Percentiles rank a stretch among this genome's conserved stretches.
These are phyloP conservation scores for Dasypogon diadema DNA, from an alignment of 2,888 invertebrate species.

Conservation along the genomic window DNA sequence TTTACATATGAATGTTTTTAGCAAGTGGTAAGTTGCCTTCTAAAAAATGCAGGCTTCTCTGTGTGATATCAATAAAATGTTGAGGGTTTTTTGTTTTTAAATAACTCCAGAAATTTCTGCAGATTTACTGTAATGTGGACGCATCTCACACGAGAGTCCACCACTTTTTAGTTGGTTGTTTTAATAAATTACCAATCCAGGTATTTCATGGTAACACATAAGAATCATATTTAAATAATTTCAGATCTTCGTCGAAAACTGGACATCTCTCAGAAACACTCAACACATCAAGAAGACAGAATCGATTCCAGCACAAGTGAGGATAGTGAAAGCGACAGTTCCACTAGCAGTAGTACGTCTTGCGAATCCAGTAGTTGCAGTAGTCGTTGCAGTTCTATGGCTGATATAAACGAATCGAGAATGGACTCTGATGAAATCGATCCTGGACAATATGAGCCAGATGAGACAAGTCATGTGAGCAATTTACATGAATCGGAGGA, in stretches of 20 bases:
- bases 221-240: slow-evolving; percentile 48
- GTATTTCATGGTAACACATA: too few species aligned
- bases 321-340: slow-evolving; percentile 72
- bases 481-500: too few species aligned
- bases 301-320: slow-evolving; percentile 63
- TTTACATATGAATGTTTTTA: too few species aligned
- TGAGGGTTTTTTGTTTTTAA: neutral
- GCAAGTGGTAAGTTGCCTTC: too few species aligned
- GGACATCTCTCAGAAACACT: slow-evolving; percentile 62
- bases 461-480: too few species aligned
- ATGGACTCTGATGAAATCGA: slow-evolving; percentile 54
- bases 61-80: slow-evolving; percentile 52
- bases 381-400: slow-evolving; percentile 64
- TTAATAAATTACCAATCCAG: too few species aligned
- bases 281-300: slow-evolving; percentile 56
- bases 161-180: too few species aligned
- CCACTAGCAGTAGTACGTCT: slow-evolving; percentile 61
- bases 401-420: slow-evolving; percentile 45
- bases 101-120: too few species aligned
- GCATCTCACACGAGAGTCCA: too few species aligned
- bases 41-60: too few species aligned
- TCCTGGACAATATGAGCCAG: neutral
- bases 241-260: slow-evolving; percentile 65
- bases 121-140: too few species aligned
- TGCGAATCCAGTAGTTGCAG: slow-evolving; percentile 67